phyloP scores from a whole-genome alignment of 2,888 invertebrate species.

The Acanthoscelides obtectus region DNA sequence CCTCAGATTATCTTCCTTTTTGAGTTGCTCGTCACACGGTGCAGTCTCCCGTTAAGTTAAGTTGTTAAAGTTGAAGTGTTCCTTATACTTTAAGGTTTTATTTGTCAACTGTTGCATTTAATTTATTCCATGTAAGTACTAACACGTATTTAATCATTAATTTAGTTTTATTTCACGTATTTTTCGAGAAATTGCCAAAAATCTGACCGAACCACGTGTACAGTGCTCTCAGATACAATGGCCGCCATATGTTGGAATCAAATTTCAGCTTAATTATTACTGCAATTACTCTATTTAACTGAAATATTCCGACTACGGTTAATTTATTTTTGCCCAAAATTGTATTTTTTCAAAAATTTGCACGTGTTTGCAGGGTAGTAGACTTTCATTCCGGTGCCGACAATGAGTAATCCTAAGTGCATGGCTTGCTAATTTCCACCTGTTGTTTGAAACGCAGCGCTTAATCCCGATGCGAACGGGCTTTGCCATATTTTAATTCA shows the following conservation, averaged over 20 bases:
- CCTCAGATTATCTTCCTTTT: constrained; percentile 43
- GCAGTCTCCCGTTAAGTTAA: constrained; percentile 41
- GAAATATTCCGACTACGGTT: neutral
- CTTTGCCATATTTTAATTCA: constrained; percentile 3
- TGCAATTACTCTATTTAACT: neutral
- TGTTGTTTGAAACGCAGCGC: constrained; percentile 7
- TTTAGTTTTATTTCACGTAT: constrained; percentile 11
- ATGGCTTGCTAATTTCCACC: constrained; percentile 9
- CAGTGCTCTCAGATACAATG: constrained; percentile 36
- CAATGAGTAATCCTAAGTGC: neutral
- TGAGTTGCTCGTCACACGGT: constrained; percentile 44
- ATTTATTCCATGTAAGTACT: constrained; percentile 38
- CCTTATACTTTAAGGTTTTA: constrained; percentile 35
- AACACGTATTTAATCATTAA: constrained; percentile 14
- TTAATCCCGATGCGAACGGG: neutral
- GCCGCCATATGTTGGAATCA: constrained; percentile 43
- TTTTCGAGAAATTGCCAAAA: constrained; percentile 15
- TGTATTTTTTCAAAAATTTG: constrained; percentile 5
- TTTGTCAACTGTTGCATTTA: constrained; percentile 38
- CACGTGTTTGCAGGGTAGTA: neutral
- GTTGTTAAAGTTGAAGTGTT: constrained; percentile 36
- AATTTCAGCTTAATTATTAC: constrained; percentile 4
- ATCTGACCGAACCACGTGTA: constrained; percentile 41
- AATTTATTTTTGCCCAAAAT: neutral
- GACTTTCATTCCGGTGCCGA: neutral